Evolutionary conservation across 2,797 vertebrate species (phyloP), one percentile per base, ranked within the genome.

Genomic region (Etheostoma perlongum): DNA sequence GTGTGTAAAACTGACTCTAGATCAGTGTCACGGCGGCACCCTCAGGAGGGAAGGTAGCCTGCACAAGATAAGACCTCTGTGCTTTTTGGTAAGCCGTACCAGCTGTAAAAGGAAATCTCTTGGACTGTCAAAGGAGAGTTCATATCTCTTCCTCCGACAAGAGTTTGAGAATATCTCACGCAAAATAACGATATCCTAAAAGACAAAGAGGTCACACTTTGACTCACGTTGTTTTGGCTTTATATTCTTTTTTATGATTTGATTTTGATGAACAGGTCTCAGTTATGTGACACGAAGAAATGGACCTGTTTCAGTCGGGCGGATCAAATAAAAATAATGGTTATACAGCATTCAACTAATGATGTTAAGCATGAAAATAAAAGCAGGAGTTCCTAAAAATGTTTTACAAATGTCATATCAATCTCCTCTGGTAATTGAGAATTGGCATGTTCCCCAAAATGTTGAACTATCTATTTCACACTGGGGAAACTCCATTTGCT

Each of bases 1-100:
- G 52, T 33, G 76, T 64, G 76, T 78, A 67, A 84, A 84, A 82
- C 65, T 21, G 71, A 80, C 59, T 16, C 49, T 57, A 69, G 74
- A 82, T 84, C 87, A 72, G 81, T 72, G 74, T 71, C 58, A 27
- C 67, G 42, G 72, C 59, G 54, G 46, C 46, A 40, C 18, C 18
- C 40, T 59, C 42, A 42, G 19, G 52, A 6, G 68, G 46, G 36
- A 46, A 11, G 52, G 19, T 13, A 25, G 53, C 27, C 53, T 2
- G n/a, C 44, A 66, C 1, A 10, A 60, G 52, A 65, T 51, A 44
- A 74, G 67, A 60, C 52, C 23, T 46, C 27, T 47, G 36, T n/a
- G 68, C 47, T 67, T 59, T 74, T 33, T 1, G 8, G n/a, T 40
- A 40, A 40, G 36, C 36, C 36, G 54, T 18, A 44, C 1, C 11